Percentiles rank a stretch among this genome's conserved stretches.
Evolutionary conservation across 2,888 invertebrate genomes (phyloP).

Genomic region (Drosophila borealis): DNA sequence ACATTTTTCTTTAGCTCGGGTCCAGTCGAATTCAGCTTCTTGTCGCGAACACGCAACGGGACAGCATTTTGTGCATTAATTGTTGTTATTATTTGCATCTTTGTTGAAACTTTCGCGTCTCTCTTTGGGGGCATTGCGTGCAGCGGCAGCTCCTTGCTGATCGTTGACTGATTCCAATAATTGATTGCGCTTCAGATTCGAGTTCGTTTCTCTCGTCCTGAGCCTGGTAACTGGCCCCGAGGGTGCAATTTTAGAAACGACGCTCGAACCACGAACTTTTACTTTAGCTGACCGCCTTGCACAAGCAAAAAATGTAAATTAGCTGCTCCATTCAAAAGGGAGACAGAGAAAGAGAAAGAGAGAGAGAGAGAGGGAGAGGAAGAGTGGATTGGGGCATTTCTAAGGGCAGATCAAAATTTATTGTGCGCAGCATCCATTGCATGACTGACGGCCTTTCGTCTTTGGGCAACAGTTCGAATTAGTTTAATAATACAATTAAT

Average conservation of each 20-base stretch:
- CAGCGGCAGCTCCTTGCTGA: slow-evolving; percentile 63
- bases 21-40: neutral
- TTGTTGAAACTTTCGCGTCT: slow-evolving; percentile 42
- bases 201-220: slow-evolving; percentile 17
- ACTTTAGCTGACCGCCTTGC: slow-evolving; percentile 49
- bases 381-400: neutral
- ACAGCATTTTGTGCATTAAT: slow-evolving; percentile 45
- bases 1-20: too few relatives aligned
- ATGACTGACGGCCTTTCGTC: slow-evolving; percentile 79
- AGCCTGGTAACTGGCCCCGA: slow-evolving; percentile 18
- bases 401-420: slow-evolving; percentile 48
- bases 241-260: slow-evolving; percentile 71
- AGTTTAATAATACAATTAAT: slow-evolving; percentile 81
- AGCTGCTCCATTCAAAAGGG: slow-evolving; percentile 43
- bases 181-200: slow-evolving; percentile 58
- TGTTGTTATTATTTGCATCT: slow-evolving; percentile 60
- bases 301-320: slow-evolving; percentile 72
- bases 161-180: slow-evolving; percentile 76
- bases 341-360: neutral
- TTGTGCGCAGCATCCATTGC: slow-evolving; percentile 59
- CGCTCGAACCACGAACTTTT: slow-evolving; percentile 57
- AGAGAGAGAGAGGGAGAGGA: neutral
- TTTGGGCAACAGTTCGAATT: slow-evolving; percentile 58
- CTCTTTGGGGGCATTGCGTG: slow-evolving; percentile 43
- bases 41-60: slow-evolving; percentile 21